Evolutionary conservation across 2,888 invertebrate genomes (phyloP).

Genomic region (Dicyrtoma fusca): DNA sequence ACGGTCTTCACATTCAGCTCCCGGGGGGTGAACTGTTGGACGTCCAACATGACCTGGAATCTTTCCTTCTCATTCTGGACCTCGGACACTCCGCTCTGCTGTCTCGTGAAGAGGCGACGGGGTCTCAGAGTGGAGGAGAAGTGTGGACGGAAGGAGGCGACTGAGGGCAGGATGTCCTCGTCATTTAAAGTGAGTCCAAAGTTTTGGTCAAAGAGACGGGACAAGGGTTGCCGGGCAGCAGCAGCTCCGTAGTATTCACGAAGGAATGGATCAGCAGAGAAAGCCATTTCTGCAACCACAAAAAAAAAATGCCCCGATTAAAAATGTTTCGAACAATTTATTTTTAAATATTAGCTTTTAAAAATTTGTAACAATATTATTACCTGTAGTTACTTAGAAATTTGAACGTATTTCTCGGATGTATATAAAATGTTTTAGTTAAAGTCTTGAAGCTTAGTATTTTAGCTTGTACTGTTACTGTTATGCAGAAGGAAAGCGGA

Average conservation of each 20-base stretch:
- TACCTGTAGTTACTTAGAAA: too few relatives aligned
- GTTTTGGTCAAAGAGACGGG: slow-evolving; percentile 26
- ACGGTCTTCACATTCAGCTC: slow-evolving; percentile 76
- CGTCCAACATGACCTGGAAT: slow-evolving; percentile 71
- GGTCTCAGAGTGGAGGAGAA: slow-evolving; percentile 11
- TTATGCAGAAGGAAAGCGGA: too few relatives aligned
- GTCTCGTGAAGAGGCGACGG: slow-evolving; percentile 14
- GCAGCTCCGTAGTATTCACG: slow-evolving; percentile 6
- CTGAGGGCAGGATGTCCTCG: slow-evolving; percentile 19
- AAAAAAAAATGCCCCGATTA: background rate
- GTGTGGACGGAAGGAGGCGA: slow-evolving; percentile 4
- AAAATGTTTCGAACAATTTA: too few relatives aligned
- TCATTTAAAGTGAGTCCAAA: slow-evolving; percentile 19
- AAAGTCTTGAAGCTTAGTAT: too few relatives aligned
- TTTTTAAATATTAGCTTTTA: too few relatives aligned
- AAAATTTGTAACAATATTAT: too few relatives aligned
- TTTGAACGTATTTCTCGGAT: too few relatives aligned
- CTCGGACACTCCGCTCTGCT: slow-evolving; percentile 24
- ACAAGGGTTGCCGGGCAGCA: slow-evolving; percentile 1
- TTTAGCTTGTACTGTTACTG: too few relatives aligned
- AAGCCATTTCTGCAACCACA: slow-evolving; percentile 3
- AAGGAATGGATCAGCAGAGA: background rate
- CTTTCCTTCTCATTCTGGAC: slow-evolving; percentile 20
- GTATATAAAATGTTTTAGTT: too few relatives aligned
- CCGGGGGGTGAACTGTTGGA: slow-evolving; percentile 76